These are phyloP conservation scores for Tenthredo amoena DNA, from an alignment of 2,888 invertebrate species.

Conservation along the genomic window DNA sequence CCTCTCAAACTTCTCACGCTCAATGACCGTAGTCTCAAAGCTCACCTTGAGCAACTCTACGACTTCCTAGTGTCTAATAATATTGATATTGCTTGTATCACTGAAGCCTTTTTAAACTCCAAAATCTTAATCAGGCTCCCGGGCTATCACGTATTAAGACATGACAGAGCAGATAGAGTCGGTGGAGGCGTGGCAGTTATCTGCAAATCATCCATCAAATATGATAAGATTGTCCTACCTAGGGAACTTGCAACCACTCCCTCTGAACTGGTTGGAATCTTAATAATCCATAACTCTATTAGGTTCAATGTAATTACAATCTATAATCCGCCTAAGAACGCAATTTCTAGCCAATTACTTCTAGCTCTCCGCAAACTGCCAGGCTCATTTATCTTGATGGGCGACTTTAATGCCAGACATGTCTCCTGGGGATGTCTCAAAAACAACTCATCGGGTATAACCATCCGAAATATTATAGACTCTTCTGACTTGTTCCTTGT, in stretches of 20 bases:
- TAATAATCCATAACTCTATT: background rate
- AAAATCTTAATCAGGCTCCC: background rate
- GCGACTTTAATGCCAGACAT: slow-evolving; percentile 63
- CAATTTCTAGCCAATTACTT: background rate
- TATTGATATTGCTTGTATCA: background rate
- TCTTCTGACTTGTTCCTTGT: slow-evolving; percentile 55
- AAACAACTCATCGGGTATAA: slow-evolving; percentile 59
- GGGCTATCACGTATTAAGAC: background rate
- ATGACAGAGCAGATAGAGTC: background rate
- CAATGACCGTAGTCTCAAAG: background rate
- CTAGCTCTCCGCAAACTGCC: background rate
- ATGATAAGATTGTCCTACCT: slow-evolving; percentile 44
- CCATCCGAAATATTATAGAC: background rate
- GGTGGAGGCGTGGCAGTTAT: slow-evolving; percentile 59
- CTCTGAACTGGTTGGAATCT: background rate
- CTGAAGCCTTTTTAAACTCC: background rate
- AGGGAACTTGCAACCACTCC: background rate
- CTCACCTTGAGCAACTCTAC: background rate
- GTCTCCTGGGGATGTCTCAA: slow-evolving; percentile 59
- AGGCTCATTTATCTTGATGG: slow-evolving; percentile 50
- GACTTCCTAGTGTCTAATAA: background rate
- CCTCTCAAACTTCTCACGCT: background rate
- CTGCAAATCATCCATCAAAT: slow-evolving; percentile 57
- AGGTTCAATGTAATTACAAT: background rate
- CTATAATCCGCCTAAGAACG: background rate